Evolutionary conservation across 2,113 vertebrate genomes (phyloP).

Genomic region (Pseudonaja textilis): DNA sequence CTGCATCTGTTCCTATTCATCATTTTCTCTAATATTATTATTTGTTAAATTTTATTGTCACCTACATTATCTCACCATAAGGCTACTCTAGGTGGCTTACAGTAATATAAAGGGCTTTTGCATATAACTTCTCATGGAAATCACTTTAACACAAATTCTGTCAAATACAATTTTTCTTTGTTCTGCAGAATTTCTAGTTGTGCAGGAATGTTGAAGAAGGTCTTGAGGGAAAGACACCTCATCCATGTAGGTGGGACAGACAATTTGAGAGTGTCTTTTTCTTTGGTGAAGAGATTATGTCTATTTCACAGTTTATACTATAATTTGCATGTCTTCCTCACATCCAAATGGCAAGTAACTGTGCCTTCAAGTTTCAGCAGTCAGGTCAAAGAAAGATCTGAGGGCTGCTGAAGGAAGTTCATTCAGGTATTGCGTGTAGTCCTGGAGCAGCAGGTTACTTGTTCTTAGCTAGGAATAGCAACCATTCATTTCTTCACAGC

Average conservation of each 20-base stretch:
- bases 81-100: neutral
- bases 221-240: neutral
- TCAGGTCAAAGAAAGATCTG: neutral
- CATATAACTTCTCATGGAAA: neutral
- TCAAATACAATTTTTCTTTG: neutral
- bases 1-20: too few species aligned
- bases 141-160: neutral
- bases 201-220: neutral
- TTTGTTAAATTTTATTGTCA: neutral
- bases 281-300: neutral
- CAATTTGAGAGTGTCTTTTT: neutral
- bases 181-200: neutral
- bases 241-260: neutral
- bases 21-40: too few species aligned
- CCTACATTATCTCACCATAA: neutral
- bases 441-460: neutral
- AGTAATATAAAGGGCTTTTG: neutral
- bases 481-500: neutral
- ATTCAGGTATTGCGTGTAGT: neutral
- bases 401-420: neutral
- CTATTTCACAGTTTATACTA: neutral
- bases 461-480: neutral
- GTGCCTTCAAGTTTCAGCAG: neutral
- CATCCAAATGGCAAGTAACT: neutral
- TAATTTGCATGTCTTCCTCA: neutral